Conservation (phyloP, 2,113 vertebrate species). For the Glaucidium brasilianum region DNA sequence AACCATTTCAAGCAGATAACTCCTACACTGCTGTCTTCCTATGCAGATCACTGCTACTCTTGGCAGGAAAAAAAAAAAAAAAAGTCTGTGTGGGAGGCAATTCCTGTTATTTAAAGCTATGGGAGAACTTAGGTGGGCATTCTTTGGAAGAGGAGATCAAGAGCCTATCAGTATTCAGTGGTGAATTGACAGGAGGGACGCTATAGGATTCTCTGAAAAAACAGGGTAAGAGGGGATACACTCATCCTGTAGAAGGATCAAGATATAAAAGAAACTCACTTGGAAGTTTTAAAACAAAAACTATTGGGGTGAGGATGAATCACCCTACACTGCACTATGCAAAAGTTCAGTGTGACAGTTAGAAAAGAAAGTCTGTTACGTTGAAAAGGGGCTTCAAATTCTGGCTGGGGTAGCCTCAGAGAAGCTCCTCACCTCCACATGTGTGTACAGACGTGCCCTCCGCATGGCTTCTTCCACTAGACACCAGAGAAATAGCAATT, state of each 20-base stretch:
- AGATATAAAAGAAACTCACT: background rate
- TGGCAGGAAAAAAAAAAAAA: background rate
- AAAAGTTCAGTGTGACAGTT: background rate
- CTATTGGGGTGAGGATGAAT: background rate
- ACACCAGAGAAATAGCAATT: background rate
- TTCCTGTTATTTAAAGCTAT: slow-evolving; percentile 7
- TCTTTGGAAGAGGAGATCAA: background rate
- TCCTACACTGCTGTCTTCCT: slow-evolving; percentile 27
- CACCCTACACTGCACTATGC: background rate
- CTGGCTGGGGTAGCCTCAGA: background rate
- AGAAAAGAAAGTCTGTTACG: background rate
- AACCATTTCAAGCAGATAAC: background rate
- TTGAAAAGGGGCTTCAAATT: background rate
- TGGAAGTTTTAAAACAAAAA: background rate
- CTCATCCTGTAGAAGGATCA: background rate
- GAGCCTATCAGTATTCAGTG: background rate
- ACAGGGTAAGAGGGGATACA: background rate
- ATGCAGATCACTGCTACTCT: background rate
- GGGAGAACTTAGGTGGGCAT: background rate
- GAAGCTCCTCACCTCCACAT: background rate
- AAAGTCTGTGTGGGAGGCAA: background rate
- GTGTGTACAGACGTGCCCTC: accelerated
- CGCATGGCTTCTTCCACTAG: background rate
- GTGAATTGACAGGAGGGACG: background rate
- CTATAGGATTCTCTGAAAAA: background rate